Evolutionary conservation across 92 coral and sea anemone genomes (phyloP), one percentile per base, ranked within the genome.

Genomic region (Galaxea fascicularis): DNA sequence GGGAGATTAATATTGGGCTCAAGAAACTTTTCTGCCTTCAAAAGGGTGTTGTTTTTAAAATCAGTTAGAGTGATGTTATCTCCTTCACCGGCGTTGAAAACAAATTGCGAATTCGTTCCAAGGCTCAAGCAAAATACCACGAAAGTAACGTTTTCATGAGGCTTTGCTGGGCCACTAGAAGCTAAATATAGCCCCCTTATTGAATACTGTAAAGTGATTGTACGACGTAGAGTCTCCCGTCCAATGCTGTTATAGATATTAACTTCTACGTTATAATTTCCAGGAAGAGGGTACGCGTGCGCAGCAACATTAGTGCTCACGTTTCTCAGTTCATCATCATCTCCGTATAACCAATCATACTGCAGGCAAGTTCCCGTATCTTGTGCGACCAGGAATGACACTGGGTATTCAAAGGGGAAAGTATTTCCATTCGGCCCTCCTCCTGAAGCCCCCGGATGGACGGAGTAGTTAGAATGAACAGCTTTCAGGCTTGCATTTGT

Each of bases 331-430:
- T 29, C 65, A 54, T 41, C 45, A 14, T 54, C 74, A 57, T 78
- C 93, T 10, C 92, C 94, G 65, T 89, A 92, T 27, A 71, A 13
- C 96, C 96, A 96, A 13, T 89, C 82, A 66, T 90, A 96, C 65
- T 65, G 79, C 0, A 93, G 71, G 76, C 99, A 96, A 28, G 88
- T 77, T 46, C 94, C 95, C 73, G 89, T 89, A 46, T 59, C 80
- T 47, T 93, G 89, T 10, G 41, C 35, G 56, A 91, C 90, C 7
- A 35, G 20, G 27, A 94, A 85, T 30, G 73, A 6, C 18, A 92
- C 94, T 21, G 98, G 98, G 74, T 92, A 96, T 74, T 96, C 98
- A 22, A 88, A 65, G 8, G 99, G 99, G 58, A 96, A 92, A 22
- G 85, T 59, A 82, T 92, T 87, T n/a, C 51, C 29, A 13, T 53